Base-by-base conservation (phyloP, 2,797 vertebrate species). In the Peromyscus melanophrys region DNA sequence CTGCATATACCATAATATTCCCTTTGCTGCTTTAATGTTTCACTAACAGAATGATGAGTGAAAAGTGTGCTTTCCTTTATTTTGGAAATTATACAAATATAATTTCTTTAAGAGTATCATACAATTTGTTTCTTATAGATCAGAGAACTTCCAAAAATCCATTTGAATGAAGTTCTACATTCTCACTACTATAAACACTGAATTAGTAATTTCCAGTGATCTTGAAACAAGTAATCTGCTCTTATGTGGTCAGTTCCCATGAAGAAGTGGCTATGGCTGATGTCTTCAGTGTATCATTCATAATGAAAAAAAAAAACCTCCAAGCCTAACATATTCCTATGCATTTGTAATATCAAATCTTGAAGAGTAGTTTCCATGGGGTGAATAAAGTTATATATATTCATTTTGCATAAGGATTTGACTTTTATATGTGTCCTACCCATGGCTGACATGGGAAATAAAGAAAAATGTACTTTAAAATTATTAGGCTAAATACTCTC, bases 301-400 rank as follows among this genome's bases (percentile, higher is more conserved):
- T 37, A 88, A 86, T 63, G 34, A 55, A 76, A 85, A 67, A 14
- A 96, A 40, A 82, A 49, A 49, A 49, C 11, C 27, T 46, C 6
- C 31, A 16, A 95, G 34, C 31, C 25, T 10, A 8, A 87, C 82
- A 86, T 83, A 85, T 2, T 4, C 40, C 67, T 55, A 67, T 21
- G 10, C 29, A 77, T 65, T 96, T 90, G 49, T 52, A 92, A 76
- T 69, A 86, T 31, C 10, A 90, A 81, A 94, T 52, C 96, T 89
- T 87, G n/a, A 78, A 90, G 95, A 92, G 59, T 59, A 31, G 76
- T 40, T 84, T 92, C 7, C 57, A 78, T 29, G 5, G n/a, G 59
- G 89, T 10, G 46, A 90, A 77, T 57, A 4, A 25, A 81, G 63
- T 75, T 43, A 92, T 29, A n/a, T 21, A 90, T 3, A 57, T 63